Conservation (phyloP, 1,140 invertebrate species). For the Drosophila malerkotliana region DNA sequence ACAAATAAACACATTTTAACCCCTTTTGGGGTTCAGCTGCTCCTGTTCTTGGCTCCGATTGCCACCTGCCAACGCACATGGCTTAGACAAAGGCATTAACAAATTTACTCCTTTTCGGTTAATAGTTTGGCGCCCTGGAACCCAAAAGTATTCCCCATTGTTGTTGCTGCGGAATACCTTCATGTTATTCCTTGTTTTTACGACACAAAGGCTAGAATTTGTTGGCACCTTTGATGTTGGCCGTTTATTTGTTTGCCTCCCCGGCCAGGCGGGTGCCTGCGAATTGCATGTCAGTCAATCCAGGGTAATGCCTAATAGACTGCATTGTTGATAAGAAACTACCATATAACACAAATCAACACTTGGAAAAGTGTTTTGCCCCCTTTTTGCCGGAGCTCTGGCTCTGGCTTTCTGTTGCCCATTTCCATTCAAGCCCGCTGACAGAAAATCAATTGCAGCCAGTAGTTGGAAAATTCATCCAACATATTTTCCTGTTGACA, state of each 20-base stretch:
- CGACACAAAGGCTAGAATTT: constrained; percentile 68
- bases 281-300: constrained; percentile 68
- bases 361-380: constrained; percentile 79
- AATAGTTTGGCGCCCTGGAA: constrained; percentile 74
- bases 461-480: constrained; percentile 66
- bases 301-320: constrained; percentile 66
- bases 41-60: constrained; percentile 12
- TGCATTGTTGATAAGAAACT: constrained; percentile 78
- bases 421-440: constrained; percentile 49
- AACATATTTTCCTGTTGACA: constrained; percentile 81
- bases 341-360: constrained; percentile 78
- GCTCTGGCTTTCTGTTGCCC: constrained; percentile 10
- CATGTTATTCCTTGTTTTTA: constrained; percentile 62
- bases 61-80: constrained; percentile 74
- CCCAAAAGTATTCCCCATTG: constrained; percentile 3
- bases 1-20: constrained; percentile 82
- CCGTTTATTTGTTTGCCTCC: constrained; percentile 66
- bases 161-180: constrained; percentile 27
- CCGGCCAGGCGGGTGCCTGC: constrained; percentile 2
- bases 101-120: constrained; percentile 78
- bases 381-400: neutral
- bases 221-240: constrained; percentile 71
- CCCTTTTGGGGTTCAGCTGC: constrained; percentile 59
- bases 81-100: constrained; percentile 78
- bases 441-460: constrained; percentile 76